phyloP scores from a whole-genome alignment of 2,888 invertebrate species.

The Mechanitis mazaeus region DNA sequence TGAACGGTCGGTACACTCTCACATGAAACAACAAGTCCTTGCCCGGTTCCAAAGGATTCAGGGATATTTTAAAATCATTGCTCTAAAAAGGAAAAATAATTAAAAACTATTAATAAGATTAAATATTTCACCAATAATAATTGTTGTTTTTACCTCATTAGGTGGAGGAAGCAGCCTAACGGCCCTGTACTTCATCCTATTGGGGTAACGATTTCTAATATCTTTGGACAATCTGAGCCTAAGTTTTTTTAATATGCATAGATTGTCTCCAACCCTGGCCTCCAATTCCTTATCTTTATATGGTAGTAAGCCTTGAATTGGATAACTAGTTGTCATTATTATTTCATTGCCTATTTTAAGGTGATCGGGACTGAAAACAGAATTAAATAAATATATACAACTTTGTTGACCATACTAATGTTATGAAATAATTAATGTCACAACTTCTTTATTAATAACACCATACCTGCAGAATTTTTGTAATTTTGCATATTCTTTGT shows the following conservation, averaged over 20 bases:
- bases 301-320: constrained; percentile 35
- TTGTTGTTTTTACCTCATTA: neutral
- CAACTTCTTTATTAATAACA: neutral
- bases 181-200: constrained; percentile 56
- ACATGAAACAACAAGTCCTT: constrained; percentile 52
- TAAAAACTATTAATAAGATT: neutral
- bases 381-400: neutral
- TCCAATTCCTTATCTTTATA: constrained; percentile 25
- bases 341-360: constrained; percentile 51
- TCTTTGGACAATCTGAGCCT: constrained; percentile 40
- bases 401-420: neutral
- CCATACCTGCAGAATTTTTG: constrained; percentile 65
- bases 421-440: constrained; percentile 1
- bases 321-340: constrained; percentile 39
- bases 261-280: constrained; percentile 28
- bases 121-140: neutral
- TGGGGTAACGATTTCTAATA: constrained; percentile 35
- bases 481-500: constrained; percentile 58
- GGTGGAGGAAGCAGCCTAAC: constrained; percentile 35
- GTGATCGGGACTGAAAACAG: constrained; percentile 48
- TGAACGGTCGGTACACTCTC: constrained; percentile 54
- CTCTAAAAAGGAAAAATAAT: constrained; percentile 32
- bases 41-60: constrained; percentile 47
- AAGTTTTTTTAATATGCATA: constrained; percentile 44
- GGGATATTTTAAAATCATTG: constrained; percentile 23